These are phyloP conservation scores for Drosophila greeni DNA, from an alignment of 2,888 invertebrate species.

Conservation along the genomic window DNA sequence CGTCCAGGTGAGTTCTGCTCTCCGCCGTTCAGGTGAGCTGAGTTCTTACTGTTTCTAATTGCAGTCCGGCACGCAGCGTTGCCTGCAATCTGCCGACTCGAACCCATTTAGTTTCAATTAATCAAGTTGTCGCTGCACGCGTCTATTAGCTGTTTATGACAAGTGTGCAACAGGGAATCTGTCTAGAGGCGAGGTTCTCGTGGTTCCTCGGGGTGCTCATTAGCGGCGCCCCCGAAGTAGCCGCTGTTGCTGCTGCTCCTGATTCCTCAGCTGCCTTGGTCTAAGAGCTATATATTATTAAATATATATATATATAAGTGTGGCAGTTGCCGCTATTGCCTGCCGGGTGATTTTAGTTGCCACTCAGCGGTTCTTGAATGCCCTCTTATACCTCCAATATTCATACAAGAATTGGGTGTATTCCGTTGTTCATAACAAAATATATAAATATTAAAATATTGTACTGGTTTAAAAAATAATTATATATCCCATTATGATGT, in stretches of 20 bases:
- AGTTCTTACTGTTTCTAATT: slow-evolving; percentile 64
- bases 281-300: slow-evolving; percentile 28
- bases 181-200: neutral
- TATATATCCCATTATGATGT: neutral
- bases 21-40: slow-evolving; percentile 8
- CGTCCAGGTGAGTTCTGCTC: slow-evolving; percentile 4
- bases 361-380: slow-evolving; percentile 13
- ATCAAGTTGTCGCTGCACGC: slow-evolving; percentile 72
- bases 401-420: neutral
- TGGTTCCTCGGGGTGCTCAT: slow-evolving; percentile 47
- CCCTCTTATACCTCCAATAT: slow-evolving; percentile 5
- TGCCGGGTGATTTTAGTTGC: slow-evolving; percentile 48
- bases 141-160: slow-evolving; percentile 73
- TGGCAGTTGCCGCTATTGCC: slow-evolving; percentile 69
- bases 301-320: slow-evolving; percentile 44
- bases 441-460: slow-evolving; percentile 3
- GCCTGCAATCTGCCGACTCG: slow-evolving; percentile 32
- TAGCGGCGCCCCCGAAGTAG: slow-evolving; percentile 67
- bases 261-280: neutral
- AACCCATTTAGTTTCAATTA: slow-evolving; percentile 71
- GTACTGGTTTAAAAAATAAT: neutral
- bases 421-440: neutral
- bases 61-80: slow-evolving; percentile 59
- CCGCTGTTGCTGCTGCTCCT: slow-evolving; percentile 13
- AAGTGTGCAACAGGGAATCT: slow-evolving; percentile 34